A percentile compares a stretch with the other conserved stretches of the same genome.
Conservation (phyloP, 1,140 invertebrate species). For the Tetranychus cinnabarinus region DNA sequence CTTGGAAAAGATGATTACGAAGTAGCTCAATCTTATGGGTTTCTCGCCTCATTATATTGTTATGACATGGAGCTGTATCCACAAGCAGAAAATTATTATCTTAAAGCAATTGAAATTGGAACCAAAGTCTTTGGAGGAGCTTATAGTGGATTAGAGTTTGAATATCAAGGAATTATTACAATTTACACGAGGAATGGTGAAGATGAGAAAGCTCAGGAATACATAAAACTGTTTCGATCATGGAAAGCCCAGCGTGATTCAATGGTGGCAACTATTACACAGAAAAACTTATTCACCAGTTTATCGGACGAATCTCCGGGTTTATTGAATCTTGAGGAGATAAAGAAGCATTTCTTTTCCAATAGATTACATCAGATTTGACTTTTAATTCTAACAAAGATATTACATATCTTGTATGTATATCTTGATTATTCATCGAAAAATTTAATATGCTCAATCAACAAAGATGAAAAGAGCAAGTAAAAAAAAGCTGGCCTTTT, state of each 20-base stretch:
- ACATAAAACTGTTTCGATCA: constrained; percentile 38
- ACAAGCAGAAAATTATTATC: constrained; percentile 61
- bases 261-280: no score
- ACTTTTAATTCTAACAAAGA: no score
- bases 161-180: constrained; percentile 63
- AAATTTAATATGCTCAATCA: no score
- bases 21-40: constrained; percentile 67
- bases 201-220: constrained; percentile 39
- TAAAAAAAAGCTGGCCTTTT: no score
- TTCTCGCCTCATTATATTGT: constrained; percentile 75
- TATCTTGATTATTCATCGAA: no score
- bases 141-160: constrained; percentile 76
- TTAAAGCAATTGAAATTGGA: constrained; percentile 60
- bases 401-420: no score
- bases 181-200: constrained; percentile 48
- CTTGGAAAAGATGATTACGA: constrained; percentile 68
- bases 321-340: no score
- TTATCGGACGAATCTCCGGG: no score
- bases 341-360: no score
- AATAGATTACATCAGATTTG: no score
- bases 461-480: no score
- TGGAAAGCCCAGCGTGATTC: constrained; percentile 35
- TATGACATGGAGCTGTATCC: constrained; percentile 67
- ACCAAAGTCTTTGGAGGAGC: constrained; percentile 59
- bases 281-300: no score